phyloP scores from a whole-genome alignment of 2,113 vertebrate genomes.

The Perccottus glenii region DNA sequence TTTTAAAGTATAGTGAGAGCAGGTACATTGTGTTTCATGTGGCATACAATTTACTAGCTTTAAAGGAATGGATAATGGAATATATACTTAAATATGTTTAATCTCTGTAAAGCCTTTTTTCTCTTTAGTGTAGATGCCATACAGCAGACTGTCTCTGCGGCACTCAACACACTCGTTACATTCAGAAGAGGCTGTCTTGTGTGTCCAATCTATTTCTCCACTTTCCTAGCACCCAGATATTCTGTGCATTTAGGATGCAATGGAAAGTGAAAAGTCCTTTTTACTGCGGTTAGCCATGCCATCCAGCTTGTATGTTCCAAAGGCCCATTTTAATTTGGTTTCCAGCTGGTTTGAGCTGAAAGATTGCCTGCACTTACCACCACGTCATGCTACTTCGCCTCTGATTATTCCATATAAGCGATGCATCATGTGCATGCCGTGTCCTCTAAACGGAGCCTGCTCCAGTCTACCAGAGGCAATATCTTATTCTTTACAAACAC shows the following conservation, averaged over 20 bases:
- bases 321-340: constrained; percentile 69
- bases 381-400: constrained; percentile 63
- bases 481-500: constrained; percentile 68
- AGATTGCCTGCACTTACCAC: constrained; percentile 61
- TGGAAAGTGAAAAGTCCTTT: constrained; percentile 47
- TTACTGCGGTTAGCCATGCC: constrained; percentile 35
- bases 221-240: constrained; percentile 17
- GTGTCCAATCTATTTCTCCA: constrained; percentile 41
- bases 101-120: background rate
- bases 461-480: constrained; percentile 50
- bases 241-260: constrained; percentile 22
- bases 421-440: constrained; percentile 62
- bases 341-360: constrained; percentile 68
- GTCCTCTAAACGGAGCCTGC: constrained; percentile 58
- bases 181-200: constrained; percentile 26
- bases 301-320: constrained; percentile 44
- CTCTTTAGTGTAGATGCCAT: constrained; percentile 5
- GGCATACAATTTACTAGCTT: background rate
- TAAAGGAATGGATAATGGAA: too few species aligned
- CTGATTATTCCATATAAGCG: constrained; percentile 70
- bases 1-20: background rate
- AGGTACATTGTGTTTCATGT: background rate
- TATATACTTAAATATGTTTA: background rate
- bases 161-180: constrained; percentile 18
- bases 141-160: background rate